These are phyloP conservation scores for Seira sanloemensis DNA, from an alignment of 2,888 invertebrate species.

Conservation along the genomic window DNA sequence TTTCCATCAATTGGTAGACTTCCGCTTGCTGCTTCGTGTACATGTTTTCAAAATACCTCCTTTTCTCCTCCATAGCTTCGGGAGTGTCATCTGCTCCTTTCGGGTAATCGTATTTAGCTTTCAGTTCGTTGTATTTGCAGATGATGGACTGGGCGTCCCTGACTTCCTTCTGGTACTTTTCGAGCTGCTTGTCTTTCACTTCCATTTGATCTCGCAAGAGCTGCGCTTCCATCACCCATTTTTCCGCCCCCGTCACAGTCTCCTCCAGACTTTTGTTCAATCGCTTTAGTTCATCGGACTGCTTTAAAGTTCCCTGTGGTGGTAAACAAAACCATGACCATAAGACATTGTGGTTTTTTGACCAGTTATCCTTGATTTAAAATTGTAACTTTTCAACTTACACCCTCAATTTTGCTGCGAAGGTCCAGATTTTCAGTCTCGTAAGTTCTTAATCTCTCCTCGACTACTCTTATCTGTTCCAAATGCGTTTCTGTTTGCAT, in stretches of 20 bases:
- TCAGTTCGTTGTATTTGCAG: constrained; percentile 56
- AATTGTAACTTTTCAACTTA: constrained; percentile 38
- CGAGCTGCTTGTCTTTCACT: constrained; percentile 62
- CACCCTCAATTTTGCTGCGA: constrained; percentile 60
- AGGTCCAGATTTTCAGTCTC: constrained; percentile 66
- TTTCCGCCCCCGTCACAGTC: constrained; percentile 69
- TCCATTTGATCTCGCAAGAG: constrained; percentile 65
- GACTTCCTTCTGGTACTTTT: constrained; percentile 65
- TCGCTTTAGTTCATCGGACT: constrained; percentile 53
- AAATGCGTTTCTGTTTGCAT: constrained; percentile 46
- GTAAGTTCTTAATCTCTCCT: constrained; percentile 39
- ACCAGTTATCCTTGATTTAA: constrained; percentile 2
- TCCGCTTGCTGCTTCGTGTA: constrained; percentile 66
- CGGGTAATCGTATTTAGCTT: constrained; percentile 45
- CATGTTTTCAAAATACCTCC: constrained; percentile 70
- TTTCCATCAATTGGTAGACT: constrained; percentile 48
- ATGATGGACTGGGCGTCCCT: constrained; percentile 55
- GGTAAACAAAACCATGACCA: not conserved
- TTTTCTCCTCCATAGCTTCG: constrained; percentile 39
- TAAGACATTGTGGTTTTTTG: not conserved
- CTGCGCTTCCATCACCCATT: constrained; percentile 71
- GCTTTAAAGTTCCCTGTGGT: constrained; percentile 49
- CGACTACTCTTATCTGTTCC: constrained; percentile 22
- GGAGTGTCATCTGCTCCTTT: constrained; percentile 28
- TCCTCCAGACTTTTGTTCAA: constrained; percentile 63